Percentiles rank a stretch among this genome's conserved stretches.
phyloP scores from a whole-genome alignment of 1,140 invertebrate genomes.

The Ptiloglossa arizonensis region DNA sequence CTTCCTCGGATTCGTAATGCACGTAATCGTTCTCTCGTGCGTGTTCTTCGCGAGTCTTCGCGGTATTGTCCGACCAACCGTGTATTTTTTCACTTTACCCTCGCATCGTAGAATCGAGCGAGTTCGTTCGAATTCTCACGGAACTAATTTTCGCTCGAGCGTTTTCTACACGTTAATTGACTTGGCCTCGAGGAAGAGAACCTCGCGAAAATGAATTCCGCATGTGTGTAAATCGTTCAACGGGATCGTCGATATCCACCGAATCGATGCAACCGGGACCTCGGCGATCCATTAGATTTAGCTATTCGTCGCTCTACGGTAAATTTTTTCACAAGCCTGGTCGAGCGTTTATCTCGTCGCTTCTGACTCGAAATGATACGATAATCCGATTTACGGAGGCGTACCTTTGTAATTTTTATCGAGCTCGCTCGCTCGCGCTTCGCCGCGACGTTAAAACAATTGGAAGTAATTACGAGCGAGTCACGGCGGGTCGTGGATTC shows the following conservation, averaged over 20 bases:
- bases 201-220: neutral
- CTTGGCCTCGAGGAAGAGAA: too few relatives aligned
- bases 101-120: too few relatives aligned
- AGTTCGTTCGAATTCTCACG: neutral
- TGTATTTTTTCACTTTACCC: conserved; percentile 1
- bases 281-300: neutral
- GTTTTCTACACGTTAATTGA: neutral
- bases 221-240: too few relatives aligned
- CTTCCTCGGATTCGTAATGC: too few relatives aligned
- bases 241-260: neutral
- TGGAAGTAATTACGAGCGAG: neutral
- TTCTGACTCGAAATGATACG: neutral
- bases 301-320: neutral
- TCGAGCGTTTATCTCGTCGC: neutral
- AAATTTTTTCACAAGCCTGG: neutral
- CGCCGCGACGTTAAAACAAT: neutral
- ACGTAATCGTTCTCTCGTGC: too few relatives aligned
- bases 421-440: neutral
- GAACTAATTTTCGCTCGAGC: neutral
- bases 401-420: neutral
- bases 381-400: conserved; percentile 24
- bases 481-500: too few relatives aligned
- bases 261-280: neutral
- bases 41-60: too few relatives aligned
- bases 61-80: neutral